Evolutionary conservation across 37 sponge, comb jelly and placozoan species (phyloP).

Genomic region (Diacarnus erythraeanus): DNA sequence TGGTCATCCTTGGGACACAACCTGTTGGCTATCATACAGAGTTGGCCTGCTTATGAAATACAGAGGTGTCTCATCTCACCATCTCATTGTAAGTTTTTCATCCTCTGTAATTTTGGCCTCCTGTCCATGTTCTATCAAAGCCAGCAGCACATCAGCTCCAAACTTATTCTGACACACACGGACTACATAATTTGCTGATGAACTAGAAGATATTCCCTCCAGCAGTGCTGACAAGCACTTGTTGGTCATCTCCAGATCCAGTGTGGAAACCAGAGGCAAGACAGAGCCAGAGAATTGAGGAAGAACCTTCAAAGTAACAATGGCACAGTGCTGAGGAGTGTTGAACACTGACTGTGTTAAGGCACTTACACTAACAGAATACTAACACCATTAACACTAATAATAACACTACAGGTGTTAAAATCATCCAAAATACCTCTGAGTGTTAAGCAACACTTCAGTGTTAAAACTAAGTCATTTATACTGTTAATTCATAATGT

Average conservation of each 20-base stretch:
- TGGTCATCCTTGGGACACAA: too few species aligned
- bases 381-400: too few species aligned
- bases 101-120: too few species aligned
- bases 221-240: not conserved
- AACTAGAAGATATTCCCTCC: not conserved
- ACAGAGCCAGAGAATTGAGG: conserved; percentile 6
- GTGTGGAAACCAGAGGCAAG: not conserved
- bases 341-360: not conserved
- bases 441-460: not conserved
- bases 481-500: not conserved
- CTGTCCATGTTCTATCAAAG: too few species aligned
- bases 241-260: conserved; percentile 9
- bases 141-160: not conserved
- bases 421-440: too few species aligned
- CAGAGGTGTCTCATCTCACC: not conserved
- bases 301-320: conserved; percentile 14
- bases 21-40: too few species aligned
- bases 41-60: too few species aligned
- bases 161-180: not conserved
- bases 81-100: not conserved
- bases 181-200: not conserved
- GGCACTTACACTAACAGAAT: too few species aligned
- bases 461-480: not conserved
- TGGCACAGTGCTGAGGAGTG: not conserved
- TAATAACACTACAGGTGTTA: too few species aligned